phyloP scores from a whole-genome alignment of 2,113 vertebrate species.

The Raja brachyura region DNA sequence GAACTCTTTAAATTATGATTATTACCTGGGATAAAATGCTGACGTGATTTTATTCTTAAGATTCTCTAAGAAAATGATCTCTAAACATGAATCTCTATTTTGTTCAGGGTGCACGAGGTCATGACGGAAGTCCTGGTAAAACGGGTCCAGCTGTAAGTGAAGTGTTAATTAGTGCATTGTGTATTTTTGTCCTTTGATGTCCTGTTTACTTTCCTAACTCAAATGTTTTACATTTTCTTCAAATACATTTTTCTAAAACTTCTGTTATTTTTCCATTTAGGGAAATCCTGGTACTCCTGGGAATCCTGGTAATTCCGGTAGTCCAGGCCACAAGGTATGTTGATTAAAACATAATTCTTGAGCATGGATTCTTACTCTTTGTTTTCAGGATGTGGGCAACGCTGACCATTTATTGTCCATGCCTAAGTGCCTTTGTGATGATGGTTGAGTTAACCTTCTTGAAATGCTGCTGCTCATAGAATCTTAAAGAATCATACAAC shows the following conservation, averaged over 20 bases:
- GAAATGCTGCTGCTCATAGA: too few species aligned
- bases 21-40: not conserved
- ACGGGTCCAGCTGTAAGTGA: not conserved
- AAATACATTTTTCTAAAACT: not conserved
- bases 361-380: not conserved
- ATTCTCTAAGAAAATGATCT: not conserved
- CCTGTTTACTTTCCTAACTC: not conserved
- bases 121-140: constrained; percentile 2
- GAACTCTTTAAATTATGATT: not conserved
- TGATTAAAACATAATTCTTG: not conserved
- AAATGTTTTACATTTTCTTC: not conserved
- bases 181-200: not conserved
- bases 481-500: too few species aligned
- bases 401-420: too few species aligned
- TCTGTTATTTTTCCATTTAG: not conserved
- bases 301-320: not conserved
- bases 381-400: too few species aligned
- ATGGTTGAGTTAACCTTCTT: too few species aligned
- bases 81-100: not conserved
- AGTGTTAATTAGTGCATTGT: not conserved
- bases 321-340: not conserved
- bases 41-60: not conserved
- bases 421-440: too few species aligned
- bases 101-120: not conserved
- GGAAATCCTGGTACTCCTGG: not conserved